phyloP scores from a whole-genome alignment of 2,888 invertebrate species.

The Meghimatium bilineatum region DNA sequence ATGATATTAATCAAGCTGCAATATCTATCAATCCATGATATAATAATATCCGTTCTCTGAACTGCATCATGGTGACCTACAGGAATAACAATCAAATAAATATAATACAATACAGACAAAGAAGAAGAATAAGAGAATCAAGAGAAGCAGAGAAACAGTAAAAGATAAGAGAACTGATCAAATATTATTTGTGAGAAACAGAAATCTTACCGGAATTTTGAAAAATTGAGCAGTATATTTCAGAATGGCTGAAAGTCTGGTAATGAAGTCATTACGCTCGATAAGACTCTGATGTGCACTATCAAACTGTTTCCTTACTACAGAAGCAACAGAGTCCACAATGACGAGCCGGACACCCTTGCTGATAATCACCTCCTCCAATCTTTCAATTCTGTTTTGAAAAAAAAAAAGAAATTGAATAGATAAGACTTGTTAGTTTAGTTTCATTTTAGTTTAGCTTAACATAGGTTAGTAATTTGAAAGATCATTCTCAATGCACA shows the following conservation, averaged over 20 bases:
- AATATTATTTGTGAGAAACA: not conserved
- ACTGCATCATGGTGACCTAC: no score
- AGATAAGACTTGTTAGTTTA: no score
- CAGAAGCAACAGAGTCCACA: conserved; percentile 70
- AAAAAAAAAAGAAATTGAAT: no score
- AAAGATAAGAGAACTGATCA: not conserved
- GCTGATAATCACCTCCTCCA: conserved; percentile 68
- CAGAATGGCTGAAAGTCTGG: conserved; percentile 64
- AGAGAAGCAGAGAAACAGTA: not conserved
- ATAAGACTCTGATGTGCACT: conserved; percentile 53
- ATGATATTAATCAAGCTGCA: no score
- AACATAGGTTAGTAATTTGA: no score
- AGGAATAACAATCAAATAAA: no score
- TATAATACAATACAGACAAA: no score
- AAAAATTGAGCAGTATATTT: conserved; percentile 68
- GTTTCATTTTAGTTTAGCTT: no score
- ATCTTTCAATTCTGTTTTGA: conserved; percentile 57
- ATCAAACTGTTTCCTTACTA: conserved; percentile 70
- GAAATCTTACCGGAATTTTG: conserved; percentile 64
- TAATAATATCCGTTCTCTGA: no score
- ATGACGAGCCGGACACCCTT: conserved; percentile 61
- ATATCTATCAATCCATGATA: no score
- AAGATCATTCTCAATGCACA: no score
- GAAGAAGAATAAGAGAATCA: no score
- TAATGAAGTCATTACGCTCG: conserved; percentile 65